Percentiles rank a stretch among this genome's conserved stretches.
phyloP scores from a whole-genome alignment of 2,888 invertebrate species.

The Acronicta alni region DNA sequence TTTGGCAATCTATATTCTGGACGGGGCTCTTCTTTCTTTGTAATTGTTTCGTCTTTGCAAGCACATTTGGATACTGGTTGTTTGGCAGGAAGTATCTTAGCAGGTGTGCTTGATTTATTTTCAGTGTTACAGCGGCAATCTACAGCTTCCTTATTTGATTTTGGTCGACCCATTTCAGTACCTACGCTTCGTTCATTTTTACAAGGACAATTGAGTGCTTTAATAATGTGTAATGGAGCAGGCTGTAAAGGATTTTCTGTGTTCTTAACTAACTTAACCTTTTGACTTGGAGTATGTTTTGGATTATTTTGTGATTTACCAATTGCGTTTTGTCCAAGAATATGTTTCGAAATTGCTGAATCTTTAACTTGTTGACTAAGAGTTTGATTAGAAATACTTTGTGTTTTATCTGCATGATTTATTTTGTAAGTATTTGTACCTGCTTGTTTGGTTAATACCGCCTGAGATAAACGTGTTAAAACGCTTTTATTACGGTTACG shows the following conservation, averaged over 20 bases:
- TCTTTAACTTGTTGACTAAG: too few relatives aligned
- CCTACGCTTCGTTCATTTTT: neutral
- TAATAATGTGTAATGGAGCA: neutral
- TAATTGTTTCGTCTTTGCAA: neutral
- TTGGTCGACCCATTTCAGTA: too few relatives aligned
- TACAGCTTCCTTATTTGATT: too few relatives aligned
- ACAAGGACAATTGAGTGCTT: too few relatives aligned
- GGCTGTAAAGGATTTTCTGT: neutral
- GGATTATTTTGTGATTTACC: neutral
- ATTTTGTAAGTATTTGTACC: constrained; percentile 9
- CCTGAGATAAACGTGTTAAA: constrained; percentile 3
- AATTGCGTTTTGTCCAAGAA: neutral
- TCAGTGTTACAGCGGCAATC: neutral
- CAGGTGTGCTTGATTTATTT: neutral
- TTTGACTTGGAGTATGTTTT: neutral
- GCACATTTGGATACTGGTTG: neutral
- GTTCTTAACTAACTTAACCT: neutral
- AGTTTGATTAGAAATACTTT: constrained; percentile 11
- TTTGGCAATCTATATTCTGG: too few relatives aligned
- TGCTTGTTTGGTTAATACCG: neutral
- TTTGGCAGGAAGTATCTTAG: neutral
- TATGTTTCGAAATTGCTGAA: too few relatives aligned
- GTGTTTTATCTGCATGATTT: constrained; percentile 7
- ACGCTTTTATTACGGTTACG: constrained; percentile 4
- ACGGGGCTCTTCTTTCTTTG: neutral